A percentile compares a stretch with the other conserved stretches of the same genome.
Conservation (phyloP, 2,888 invertebrate genomes). For the Trachelus stipa region DNA sequence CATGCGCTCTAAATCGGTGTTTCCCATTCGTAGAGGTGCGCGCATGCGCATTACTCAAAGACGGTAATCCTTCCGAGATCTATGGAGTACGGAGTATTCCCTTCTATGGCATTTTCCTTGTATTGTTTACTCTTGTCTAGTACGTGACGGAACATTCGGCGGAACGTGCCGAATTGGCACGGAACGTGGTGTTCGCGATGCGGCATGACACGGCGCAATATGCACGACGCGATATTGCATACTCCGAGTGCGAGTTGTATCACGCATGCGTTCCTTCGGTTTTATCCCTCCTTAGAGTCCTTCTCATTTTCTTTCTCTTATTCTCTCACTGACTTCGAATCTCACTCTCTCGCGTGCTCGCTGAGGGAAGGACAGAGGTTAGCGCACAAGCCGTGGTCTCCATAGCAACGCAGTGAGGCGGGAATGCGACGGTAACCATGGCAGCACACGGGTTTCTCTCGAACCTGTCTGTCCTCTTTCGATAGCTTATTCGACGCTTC, state of each 20-base stretch:
- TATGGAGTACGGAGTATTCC: too few relatives aligned
- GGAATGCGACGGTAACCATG: slow-evolving; percentile 67
- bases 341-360: slow-evolving; percentile 2
- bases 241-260: not conserved
- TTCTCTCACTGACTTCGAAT: not conserved
- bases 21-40: too few relatives aligned
- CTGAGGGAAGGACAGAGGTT: slow-evolving; percentile 24
- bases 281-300: not conserved
- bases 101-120: too few relatives aligned
- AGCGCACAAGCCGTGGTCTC: slow-evolving; percentile 64
- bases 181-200: not conserved
- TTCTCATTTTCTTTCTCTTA: not conserved
- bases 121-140: too few relatives aligned
- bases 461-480: slow-evolving; percentile 62
- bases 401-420: slow-evolving; percentile 71
- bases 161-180: too few relatives aligned
- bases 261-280: not conserved
- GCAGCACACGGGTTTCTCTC: slow-evolving; percentile 63
- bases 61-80: too few relatives aligned
- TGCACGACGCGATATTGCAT: not conserved
- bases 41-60: too few relatives aligned
- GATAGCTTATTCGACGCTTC: slow-evolving; percentile 52
- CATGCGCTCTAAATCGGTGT: too few relatives aligned
- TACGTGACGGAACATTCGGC: too few relatives aligned
- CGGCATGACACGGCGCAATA: not conserved